Percentiles rank a stretch among this genome's conserved stretches.
These are phyloP conservation scores for Montipora foliosa DNA, from an alignment of 64 coral and sea anemone genomes.

Conservation along the genomic window DNA sequence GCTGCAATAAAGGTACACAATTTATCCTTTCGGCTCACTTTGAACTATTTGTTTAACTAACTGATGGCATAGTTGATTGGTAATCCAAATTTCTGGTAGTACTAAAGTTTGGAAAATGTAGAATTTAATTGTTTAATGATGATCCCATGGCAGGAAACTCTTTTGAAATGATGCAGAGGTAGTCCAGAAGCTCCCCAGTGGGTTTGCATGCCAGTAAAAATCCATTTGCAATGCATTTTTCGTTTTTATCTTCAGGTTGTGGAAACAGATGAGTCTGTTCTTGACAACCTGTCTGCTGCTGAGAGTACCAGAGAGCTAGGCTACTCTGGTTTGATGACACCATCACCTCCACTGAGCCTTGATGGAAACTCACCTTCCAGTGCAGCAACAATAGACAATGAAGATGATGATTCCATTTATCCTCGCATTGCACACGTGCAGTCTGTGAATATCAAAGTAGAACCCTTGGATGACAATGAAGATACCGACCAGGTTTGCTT, in stretches of 20 bases:
- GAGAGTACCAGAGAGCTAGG: conserved; percentile 23
- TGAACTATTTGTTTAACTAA: too few species aligned
- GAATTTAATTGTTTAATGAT: too few species aligned
- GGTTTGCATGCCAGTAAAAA: not conserved
- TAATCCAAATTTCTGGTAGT: too few species aligned
- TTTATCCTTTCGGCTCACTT: not conserved
- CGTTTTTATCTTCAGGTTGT: conserved; percentile 60
- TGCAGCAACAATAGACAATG: conserved; percentile 64
- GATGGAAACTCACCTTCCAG: conserved; percentile 54
- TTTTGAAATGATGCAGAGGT: not conserved
- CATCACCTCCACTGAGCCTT: conserved; percentile 84
- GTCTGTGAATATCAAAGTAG: conserved; percentile 85
- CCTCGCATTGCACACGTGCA: conserved; percentile 91
- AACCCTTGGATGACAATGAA: conserved; percentile 87
- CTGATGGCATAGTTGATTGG: too few species aligned
- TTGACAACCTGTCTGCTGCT: conserved; percentile 45
- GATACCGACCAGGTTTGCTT: conserved; percentile 69
- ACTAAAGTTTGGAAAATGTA: too few species aligned
- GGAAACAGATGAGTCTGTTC: conserved; percentile 71
- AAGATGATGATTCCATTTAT: conserved; percentile 70
- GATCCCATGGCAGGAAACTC: too few species aligned
- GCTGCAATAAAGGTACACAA: not conserved
- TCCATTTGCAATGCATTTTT: not conserved
- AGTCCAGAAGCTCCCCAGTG: not conserved
- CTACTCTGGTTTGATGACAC: conserved; percentile 54